Conservation (phyloP, 2,797 vertebrate genomes). For the Schizopygopsis pylzovi region DNA sequence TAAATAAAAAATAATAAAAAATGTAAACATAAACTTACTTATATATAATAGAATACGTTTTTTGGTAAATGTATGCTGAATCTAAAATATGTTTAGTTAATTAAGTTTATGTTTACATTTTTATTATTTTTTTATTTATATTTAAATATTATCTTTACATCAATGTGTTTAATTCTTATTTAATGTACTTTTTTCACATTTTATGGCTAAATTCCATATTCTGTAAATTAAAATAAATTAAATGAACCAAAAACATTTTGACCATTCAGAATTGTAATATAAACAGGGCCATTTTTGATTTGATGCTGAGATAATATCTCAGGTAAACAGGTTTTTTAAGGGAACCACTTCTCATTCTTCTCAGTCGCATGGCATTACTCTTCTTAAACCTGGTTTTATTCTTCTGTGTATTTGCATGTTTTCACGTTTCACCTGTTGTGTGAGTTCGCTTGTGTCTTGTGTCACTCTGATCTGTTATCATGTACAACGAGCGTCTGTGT, state of each 20-base stretch:
- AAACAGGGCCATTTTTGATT: not conserved
- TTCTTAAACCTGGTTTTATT: slow-evolving; percentile 1
- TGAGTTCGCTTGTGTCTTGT: slow-evolving; percentile 30
- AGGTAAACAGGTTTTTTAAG: not conserved
- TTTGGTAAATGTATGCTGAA: too few species aligned
- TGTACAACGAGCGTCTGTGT: slow-evolving; percentile 23
- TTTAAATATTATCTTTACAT: not conserved
- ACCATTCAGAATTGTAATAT: not conserved
- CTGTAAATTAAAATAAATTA: not conserved
- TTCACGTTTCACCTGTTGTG: slow-evolving; percentile 23
- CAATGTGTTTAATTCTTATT: not conserved
- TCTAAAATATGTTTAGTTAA: too few species aligned
- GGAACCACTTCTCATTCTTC: slow-evolving; percentile 4
- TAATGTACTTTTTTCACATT: not conserved
- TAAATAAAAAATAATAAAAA: too few species aligned
- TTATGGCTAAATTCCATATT: not conserved
- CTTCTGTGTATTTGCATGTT: slow-evolving; percentile 32
- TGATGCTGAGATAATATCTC: not conserved
- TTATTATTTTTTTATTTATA: not conserved
- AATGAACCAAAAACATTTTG: not conserved
- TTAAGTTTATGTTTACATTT: too few species aligned
- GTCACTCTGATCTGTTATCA: slow-evolving; percentile 10
- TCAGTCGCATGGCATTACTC: slow-evolving; percentile 17
- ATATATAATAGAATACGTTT: too few species aligned
- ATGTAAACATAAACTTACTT: too few species aligned